Evolutionary conservation across 2,797 vertebrate genomes (phyloP).

Genomic region (Tadarida brasiliensis): DNA sequence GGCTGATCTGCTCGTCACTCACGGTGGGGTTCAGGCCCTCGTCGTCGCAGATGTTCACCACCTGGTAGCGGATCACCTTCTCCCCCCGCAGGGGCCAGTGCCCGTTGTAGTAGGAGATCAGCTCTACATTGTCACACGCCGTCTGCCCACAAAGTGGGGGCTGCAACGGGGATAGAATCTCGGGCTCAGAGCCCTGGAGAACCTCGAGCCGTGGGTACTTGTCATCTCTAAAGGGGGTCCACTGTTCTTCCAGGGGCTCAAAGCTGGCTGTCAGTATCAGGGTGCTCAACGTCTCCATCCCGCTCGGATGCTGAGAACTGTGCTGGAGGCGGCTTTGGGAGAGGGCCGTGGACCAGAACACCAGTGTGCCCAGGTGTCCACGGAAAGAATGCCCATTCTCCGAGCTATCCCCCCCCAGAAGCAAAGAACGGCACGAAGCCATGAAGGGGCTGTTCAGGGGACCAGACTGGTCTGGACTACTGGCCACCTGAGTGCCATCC

Average conservation of each 20-base stretch:
- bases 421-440: constrained; percentile 93
- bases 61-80: constrained; percentile 93
- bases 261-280: constrained; percentile 90
- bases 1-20: constrained; percentile 90
- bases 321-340: constrained; percentile 89
- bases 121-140: constrained; percentile 93
- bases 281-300: constrained; percentile 61
- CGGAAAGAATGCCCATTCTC: constrained; percentile 90
- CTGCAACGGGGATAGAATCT: constrained; percentile 89
- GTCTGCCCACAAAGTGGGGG: constrained; percentile 94
- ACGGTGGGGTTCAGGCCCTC: constrained; percentile 91
- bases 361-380: constrained; percentile 92
- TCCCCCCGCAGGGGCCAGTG: constrained; percentile 91
- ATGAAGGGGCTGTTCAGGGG: constrained; percentile 95
- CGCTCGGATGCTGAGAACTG: constrained; percentile 78
- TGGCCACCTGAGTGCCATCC: constrained; percentile 93
- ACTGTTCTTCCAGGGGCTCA: constrained; percentile 87
- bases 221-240: constrained; percentile 91
- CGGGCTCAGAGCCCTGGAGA: constrained; percentile 85
- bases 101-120: constrained; percentile 93
- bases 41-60: constrained; percentile 94
- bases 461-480: constrained; percentile 90
- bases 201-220: constrained; percentile 88
- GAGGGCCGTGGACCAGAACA: constrained; percentile 90
- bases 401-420: constrained; percentile 94